Conservation (phyloP, 64 coral and sea anemone genomes). For the Montipora efflorescens region DNA sequence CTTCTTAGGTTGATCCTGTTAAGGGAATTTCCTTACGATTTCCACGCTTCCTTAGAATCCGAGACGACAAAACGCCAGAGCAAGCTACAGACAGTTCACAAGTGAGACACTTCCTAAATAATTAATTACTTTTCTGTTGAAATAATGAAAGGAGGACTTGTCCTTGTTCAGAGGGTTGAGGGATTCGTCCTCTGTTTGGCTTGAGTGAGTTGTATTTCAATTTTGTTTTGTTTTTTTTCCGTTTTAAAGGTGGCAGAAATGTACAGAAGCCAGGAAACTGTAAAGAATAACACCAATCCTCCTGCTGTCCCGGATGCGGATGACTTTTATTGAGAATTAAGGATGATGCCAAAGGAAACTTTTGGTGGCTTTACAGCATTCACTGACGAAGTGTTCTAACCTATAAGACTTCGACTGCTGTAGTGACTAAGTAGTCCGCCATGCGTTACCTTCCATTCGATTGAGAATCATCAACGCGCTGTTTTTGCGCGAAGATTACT, state of each 20-base stretch:
- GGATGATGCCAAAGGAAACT: no score
- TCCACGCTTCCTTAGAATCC: slow-evolving; percentile 90
- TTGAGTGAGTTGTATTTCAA: no score
- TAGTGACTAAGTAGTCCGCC: no score
- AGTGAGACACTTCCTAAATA: slow-evolving; percentile 30
- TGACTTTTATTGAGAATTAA: slow-evolving; percentile 28
- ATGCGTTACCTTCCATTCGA: no score
- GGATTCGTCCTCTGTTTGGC: background rate
- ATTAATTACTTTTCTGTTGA: no score
- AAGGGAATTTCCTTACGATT: slow-evolving; percentile 99
- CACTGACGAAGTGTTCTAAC: no score
- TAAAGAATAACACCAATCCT: slow-evolving; percentile 82
- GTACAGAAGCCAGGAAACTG: slow-evolving; percentile 97
- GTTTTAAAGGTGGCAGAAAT: slow-evolving; percentile 92
- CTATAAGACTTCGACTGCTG: no score
- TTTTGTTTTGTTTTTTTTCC: background rate
- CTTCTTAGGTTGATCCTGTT: slow-evolving; percentile 81
- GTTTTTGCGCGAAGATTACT: no score
- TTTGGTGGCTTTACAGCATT: no score
- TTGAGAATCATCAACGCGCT: no score
- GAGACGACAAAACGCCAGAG: slow-evolving; percentile 98
- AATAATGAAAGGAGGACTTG: no score
- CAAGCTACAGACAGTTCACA: slow-evolving; percentile 92
- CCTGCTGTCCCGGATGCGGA: slow-evolving; percentile 46
- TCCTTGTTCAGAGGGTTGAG: no score